phyloP scores from a whole-genome alignment of 2,797 vertebrate species.

The Vespertilio murinus region DNA sequence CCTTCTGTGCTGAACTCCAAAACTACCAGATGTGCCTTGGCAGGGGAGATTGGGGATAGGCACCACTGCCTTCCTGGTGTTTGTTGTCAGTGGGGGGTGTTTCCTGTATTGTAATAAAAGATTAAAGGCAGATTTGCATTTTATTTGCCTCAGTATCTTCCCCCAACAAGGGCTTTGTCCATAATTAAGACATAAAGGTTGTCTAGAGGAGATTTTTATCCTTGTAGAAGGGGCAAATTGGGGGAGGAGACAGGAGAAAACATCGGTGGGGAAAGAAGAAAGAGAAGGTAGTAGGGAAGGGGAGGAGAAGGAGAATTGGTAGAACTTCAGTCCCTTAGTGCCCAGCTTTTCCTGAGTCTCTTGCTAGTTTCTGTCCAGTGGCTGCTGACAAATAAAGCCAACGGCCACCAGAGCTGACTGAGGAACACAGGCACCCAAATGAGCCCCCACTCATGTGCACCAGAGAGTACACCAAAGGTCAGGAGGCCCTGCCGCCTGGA shows the following conservation, averaged over 20 bases:
- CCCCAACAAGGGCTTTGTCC: not conserved
- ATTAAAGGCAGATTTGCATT: not conserved
- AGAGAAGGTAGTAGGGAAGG: not conserved
- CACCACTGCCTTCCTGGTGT: not conserved
- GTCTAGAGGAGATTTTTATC: not conserved
- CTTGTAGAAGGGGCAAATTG: not conserved
- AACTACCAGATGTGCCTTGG: not conserved
- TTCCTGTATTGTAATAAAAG: not conserved
- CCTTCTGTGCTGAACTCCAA: not conserved
- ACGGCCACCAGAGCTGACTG: not conserved
- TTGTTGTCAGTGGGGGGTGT: not conserved
- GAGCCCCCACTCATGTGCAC: not conserved
- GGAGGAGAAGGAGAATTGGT: not conserved
- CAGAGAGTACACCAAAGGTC: conserved; percentile 32
- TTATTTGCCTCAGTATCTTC: not conserved
- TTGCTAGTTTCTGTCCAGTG: not conserved
- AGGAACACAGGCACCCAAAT: not conserved
- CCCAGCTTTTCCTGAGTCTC: not conserved
- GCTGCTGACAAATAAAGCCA: not conserved
- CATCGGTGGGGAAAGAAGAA: not conserved
- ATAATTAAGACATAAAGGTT: not conserved
- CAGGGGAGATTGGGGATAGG: too few species aligned
- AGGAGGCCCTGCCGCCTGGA: not conserved
- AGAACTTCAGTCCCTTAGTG: not conserved
- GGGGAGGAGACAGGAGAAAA: not conserved